Evolutionary conservation across 2,113 vertebrate genomes (phyloP).

Genomic region (Elanoides forficatus): DNA sequence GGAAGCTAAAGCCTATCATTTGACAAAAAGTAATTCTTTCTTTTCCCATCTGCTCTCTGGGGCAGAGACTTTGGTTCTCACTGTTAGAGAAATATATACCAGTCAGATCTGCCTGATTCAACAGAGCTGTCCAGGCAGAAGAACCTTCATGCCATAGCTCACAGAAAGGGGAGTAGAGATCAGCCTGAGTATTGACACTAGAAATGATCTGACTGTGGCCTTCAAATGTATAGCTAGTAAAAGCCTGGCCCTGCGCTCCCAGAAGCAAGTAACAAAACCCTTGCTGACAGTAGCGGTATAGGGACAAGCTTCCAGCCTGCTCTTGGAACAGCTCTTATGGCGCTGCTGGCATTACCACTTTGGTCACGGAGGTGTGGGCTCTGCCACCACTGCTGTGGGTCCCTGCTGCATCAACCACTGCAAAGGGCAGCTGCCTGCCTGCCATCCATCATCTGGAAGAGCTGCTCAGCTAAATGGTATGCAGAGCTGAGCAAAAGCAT

Average conservation of each 20-base stretch:
- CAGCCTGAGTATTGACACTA: not conserved
- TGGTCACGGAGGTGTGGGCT: not conserved
- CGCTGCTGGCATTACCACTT: not conserved
- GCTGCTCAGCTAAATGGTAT: not conserved
- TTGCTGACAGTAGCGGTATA: fast-evolving
- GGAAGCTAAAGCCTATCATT: not conserved
- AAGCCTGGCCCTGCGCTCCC: not conserved
- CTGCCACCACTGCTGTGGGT: not conserved
- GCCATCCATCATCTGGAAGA: fast-evolving
- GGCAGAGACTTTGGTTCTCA: not conserved
- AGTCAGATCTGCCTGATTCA: not conserved
- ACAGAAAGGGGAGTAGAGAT: not conserved
- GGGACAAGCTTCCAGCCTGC: fast-evolving
- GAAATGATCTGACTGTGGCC: not conserved
- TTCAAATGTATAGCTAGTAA: not conserved
- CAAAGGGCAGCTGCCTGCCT: not conserved
- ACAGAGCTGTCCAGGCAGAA: not conserved
- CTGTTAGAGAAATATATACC: not conserved
- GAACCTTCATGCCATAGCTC: not conserved
- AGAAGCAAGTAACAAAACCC: not conserved
- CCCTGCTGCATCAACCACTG: not conserved
- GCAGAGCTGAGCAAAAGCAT: not conserved
- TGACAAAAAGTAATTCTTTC: not conserved
- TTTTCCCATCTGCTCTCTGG: not conserved
- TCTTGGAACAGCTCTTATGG: fast-evolving